Base-by-base conservation (phyloP, 2,888 invertebrate species). In the Drosophila lacicola region DNA sequence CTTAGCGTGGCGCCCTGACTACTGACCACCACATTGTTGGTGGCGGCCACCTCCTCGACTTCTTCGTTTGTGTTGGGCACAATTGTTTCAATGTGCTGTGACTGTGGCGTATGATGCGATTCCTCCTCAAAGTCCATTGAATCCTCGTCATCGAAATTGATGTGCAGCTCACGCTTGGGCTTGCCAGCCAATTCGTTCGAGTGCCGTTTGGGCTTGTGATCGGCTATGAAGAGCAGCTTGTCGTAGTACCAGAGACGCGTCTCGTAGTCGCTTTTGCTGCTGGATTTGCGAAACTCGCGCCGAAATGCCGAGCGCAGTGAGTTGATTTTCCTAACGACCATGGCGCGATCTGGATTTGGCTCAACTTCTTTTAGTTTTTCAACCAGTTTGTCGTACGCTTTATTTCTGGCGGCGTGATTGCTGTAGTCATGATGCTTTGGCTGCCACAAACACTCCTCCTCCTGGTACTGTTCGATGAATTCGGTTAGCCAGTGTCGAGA, bases 241-340 rank as follows among this genome's bases (percentile, higher is more conserved):
- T 92, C 91, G 67, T 91, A 92, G 68, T 92, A 92, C 92, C 92
- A 92, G 29, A 92, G 72, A 0, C 92, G 88, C 2, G 92, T 91
- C 64, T 91, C 91, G 63, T 92, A 92, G 70, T 90, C 89, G 29
- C 74, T 74, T 57, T 91, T 92, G 37, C 72, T 66, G 36, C 73
- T 80, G 0, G 89, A 90, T 61, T 92, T 92, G 9, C 92, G 90
- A 44, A 79, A 92, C 65, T 92, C 92, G 9, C 92, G 88, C 19
- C 92, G 84, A 57, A 92, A 92, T 3, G 92, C 92, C 1, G 92
- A 92, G 13, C 92, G 85, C 10, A 92, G 69, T 0, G 92, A 92
- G 61, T 92, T 92, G 14, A 92, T 92, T 74, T 92, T 92, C 3
- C 92, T 76, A n/a, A 92, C 91, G 4, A 92, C 92, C 92, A 92